These are phyloP conservation scores for Drosophila asahinai DNA, from an alignment of 1,140 invertebrate genomes.

Conservation along the genomic window DNA sequence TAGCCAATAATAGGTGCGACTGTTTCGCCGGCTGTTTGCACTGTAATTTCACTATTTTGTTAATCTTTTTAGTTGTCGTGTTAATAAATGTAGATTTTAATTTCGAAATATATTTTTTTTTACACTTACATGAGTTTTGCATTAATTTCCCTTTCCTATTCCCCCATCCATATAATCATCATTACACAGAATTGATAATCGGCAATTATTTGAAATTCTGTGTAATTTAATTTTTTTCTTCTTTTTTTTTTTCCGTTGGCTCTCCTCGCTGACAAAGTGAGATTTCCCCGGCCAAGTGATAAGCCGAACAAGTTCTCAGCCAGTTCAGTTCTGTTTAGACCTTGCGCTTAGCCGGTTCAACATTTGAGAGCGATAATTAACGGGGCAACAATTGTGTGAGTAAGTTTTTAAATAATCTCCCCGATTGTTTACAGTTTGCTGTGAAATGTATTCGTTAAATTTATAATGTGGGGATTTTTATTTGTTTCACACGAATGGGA, in stretches of 20 bases:
- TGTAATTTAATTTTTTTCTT: constrained; percentile 5
- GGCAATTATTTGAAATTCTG: constrained; percentile 30
- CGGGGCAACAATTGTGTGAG: neutral
- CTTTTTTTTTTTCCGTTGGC: constrained; percentile 14
- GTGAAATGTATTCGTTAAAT: constrained; percentile 7
- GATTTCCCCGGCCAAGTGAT: constrained; percentile 18
- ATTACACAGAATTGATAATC: constrained; percentile 37
- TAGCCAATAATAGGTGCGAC: neutral
- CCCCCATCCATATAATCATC: neutral
- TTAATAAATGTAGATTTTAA: constrained; percentile 29
- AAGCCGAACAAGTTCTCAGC: constrained; percentile 28
- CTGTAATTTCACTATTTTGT: constrained; percentile 3
- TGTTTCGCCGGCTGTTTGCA: neutral
- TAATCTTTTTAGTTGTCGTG: neutral
- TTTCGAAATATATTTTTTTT: constrained; percentile 9
- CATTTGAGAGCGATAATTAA: constrained; percentile 11
- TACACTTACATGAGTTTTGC: constrained; percentile 10
- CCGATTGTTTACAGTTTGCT: constrained; percentile 2
- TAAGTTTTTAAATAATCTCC: neutral
- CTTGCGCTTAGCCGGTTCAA: constrained; percentile 46
- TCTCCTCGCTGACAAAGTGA: neutral
- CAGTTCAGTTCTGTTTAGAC: constrained; percentile 46
- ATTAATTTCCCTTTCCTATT: constrained; percentile 1
- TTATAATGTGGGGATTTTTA: constrained; percentile 1
- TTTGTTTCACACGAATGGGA: constrained; percentile 3